Conservation (phyloP, 2,888 invertebrate species). For the Cataglyphis albicans region DNA sequence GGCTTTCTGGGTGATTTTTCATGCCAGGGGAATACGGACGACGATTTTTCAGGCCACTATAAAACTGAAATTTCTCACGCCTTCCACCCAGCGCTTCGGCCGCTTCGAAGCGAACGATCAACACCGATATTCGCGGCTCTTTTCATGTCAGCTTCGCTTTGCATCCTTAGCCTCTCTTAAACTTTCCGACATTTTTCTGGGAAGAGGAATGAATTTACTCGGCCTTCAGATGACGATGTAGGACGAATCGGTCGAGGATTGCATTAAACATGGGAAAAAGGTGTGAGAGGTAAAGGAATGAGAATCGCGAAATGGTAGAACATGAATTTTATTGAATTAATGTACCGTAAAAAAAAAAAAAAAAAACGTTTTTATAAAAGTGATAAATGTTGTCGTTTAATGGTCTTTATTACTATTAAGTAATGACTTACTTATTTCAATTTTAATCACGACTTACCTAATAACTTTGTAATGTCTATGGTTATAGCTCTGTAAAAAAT, state of each 20-base stretch:
- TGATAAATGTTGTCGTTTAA: background rate
- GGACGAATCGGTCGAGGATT: constrained; percentile 10
- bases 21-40: constrained; percentile 72
- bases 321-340: constrained; percentile 29
- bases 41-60: constrained; percentile 80
- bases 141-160: constrained; percentile 60
- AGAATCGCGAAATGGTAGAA: background rate
- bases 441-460: background rate
- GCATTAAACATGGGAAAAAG: constrained; percentile 9
- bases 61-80: constrained; percentile 81
- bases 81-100: constrained; percentile 60
- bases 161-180: constrained; percentile 40
- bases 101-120: constrained; percentile 38
- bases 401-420: background rate
- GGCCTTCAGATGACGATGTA: constrained; percentile 17
- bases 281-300: background rate
- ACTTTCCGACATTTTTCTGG: constrained; percentile 47
- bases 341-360: background rate
- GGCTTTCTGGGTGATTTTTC: constrained; percentile 80
- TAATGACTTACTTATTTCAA: background rate
- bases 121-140: constrained; percentile 54
- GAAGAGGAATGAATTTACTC: constrained; percentile 37
- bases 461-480: background rate
- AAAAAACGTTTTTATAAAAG: background rate
- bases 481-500: background rate